A percentile compares a stretch with the other conserved stretches of the same genome.
These are phyloP conservation scores for Campoletis sonorensis DNA, from an alignment of 1,140 invertebrate species.

Conservation along the genomic window DNA sequence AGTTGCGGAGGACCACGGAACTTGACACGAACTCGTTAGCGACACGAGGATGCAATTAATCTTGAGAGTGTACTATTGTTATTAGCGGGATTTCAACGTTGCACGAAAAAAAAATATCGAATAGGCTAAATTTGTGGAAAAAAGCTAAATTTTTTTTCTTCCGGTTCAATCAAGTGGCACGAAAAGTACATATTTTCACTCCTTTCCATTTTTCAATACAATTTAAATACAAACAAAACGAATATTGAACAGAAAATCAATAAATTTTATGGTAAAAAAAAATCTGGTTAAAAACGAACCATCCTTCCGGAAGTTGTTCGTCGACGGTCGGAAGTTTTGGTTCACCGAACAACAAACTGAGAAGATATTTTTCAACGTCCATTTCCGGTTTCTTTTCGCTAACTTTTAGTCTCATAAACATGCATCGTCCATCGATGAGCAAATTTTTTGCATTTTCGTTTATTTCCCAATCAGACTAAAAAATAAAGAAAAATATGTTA, in stretches of 20 bases:
- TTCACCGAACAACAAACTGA: conserved; percentile 67
- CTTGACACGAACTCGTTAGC: conserved; percentile 17
- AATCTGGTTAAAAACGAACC: conserved; percentile 55
- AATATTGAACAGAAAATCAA: too few species aligned
- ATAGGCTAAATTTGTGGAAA: too few species aligned
- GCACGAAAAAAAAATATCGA: background rate
- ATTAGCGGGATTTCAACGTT: conserved; percentile 19
- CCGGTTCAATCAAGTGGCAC: too few species aligned
- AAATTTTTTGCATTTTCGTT: conserved; percentile 62
- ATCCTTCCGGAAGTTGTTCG: conserved; percentile 62
- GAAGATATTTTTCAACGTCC: conserved; percentile 66
- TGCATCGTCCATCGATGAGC: conserved; percentile 69
- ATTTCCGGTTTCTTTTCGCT: conserved; percentile 60
- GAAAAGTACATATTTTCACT: too few species aligned
- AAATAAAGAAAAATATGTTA: conserved; percentile 21
- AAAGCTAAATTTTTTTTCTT: too few species aligned
- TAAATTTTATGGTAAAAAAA: too few species aligned
- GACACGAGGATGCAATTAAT: background rate
- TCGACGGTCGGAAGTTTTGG: conserved; percentile 58
- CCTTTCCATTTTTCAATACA: too few species aligned
- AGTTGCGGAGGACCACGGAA: background rate
- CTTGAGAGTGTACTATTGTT: background rate
- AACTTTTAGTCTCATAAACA: conserved; percentile 68
- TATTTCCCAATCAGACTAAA: conserved; percentile 65
- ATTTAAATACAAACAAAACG: too few species aligned